Evolutionary conservation across 2,797 vertebrate species (phyloP).

Genomic region (Danio tinwini): DNA sequence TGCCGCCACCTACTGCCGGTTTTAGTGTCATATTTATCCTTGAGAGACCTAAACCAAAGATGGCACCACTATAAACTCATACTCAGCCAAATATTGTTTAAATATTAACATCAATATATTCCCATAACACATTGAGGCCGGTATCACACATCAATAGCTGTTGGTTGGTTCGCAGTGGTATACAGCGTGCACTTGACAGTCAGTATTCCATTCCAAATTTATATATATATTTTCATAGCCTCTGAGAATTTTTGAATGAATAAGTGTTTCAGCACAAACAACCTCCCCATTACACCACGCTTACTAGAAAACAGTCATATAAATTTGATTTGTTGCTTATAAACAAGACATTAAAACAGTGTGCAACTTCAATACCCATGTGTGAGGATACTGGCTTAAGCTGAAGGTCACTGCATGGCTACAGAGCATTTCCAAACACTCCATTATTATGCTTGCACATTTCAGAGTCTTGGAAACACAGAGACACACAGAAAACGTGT

Average conservation of each 20-base stretch:
- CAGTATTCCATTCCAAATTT: background rate
- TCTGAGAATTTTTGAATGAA: background rate
- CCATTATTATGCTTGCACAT: constrained; percentile 35
- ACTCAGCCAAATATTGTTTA: no score
- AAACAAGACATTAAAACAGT: background rate
- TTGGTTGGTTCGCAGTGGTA: background rate
- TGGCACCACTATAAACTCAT: no score
- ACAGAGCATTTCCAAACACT: constrained; percentile 38
- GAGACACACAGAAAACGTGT: constrained; percentile 29
- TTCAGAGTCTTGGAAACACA: constrained; percentile 39
- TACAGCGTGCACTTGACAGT: background rate
- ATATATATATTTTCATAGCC: background rate
- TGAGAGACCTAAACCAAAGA: no score
- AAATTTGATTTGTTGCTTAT: background rate
- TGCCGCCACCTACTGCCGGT: no score
- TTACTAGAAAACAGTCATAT: background rate
- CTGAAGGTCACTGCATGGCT: constrained; percentile 19
- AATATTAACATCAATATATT: no score
- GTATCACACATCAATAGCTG: background rate
- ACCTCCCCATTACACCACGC: background rate
- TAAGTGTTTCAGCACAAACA: background rate
- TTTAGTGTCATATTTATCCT: no score
- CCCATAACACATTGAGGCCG: no score
- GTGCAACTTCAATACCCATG: background rate
- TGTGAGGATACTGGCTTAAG: constrained; percentile 19